A percentile compares a stretch with the other conserved stretches of the same genome.
These are phyloP conservation scores for Neocloeon triangulifer DNA, from an alignment of 1,140 invertebrate genomes.

Conservation along the genomic window DNA sequence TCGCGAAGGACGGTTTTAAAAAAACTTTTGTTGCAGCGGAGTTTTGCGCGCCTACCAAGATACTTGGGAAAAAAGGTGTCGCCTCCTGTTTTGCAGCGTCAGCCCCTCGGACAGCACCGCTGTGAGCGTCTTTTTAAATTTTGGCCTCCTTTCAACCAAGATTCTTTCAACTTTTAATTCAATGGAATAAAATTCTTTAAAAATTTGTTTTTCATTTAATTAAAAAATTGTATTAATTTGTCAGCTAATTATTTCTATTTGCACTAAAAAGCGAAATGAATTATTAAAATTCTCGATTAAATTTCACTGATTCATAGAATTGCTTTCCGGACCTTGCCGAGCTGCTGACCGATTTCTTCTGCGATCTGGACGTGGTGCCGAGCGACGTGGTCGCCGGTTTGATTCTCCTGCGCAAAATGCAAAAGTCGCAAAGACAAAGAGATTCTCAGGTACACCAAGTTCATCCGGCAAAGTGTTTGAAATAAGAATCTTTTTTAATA, in stretches of 20 bases:
- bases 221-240: neutral
- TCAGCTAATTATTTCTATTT: neutral
- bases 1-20: neutral
- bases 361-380: slow-evolving; percentile 77
- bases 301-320: slow-evolving; percentile 39
- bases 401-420: slow-evolving; percentile 59
- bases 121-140: slow-evolving; percentile 22
- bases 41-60: slow-evolving; percentile 73
- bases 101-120: slow-evolving; percentile 50
- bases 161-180: no score
- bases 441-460: slow-evolving; percentile 50
- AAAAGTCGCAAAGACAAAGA: slow-evolving; percentile 53
- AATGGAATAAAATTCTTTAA: no score
- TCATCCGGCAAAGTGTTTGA: no score
- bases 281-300: no score
- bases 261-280: no score
- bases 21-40: slow-evolving; percentile 37
- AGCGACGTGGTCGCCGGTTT: slow-evolving; percentile 75
- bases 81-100: slow-evolving; percentile 69
- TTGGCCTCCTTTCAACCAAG: no score
- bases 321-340: slow-evolving; percentile 71
- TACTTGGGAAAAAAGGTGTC: slow-evolving; percentile 71
- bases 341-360: slow-evolving; percentile 69
- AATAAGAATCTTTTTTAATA: no score
- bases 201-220: no score